These are phyloP conservation scores for Nipponia nippon DNA, from an alignment of 2,113 vertebrate genomes.

Conservation along the genomic window DNA sequence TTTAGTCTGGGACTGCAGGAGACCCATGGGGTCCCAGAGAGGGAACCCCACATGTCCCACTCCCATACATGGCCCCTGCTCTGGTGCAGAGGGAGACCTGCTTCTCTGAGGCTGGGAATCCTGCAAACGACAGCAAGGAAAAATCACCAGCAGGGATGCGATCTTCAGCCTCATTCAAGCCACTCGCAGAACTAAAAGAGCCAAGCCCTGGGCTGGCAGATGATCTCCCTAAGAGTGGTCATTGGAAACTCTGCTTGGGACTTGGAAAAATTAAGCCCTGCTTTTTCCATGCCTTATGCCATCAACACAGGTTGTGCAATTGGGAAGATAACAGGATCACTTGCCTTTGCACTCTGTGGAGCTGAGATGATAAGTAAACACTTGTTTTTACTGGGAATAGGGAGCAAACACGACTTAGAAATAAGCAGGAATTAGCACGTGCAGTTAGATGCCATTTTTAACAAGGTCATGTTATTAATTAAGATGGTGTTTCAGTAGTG, in stretches of 20 bases:
- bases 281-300: neutral
- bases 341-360: neutral
- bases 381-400: constrained; percentile 1
- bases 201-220: neutral
- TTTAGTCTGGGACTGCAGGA: neutral
- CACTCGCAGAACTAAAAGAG: neutral
- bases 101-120: neutral
- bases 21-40: neutral
- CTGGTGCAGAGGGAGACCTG: neutral
- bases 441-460: constrained; percentile 38
- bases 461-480: constrained; percentile 47
- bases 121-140: neutral
- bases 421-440: constrained; percentile 18
- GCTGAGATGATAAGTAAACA: constrained; percentile 2
- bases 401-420: constrained; percentile 20
- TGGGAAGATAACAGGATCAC: neutral
- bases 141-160: neutral
- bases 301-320: neutral
- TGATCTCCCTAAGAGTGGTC: neutral
- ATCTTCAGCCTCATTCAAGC: neutral
- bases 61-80: neutral
- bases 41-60: neutral
- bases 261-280: neutral
- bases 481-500: constrained; percentile 24
- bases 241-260: neutral